A percentile compares a stretch with the other conserved stretches of the same genome.
Conservation (phyloP, 2,888 invertebrate genomes). For the Druceiella hillmani region DNA sequence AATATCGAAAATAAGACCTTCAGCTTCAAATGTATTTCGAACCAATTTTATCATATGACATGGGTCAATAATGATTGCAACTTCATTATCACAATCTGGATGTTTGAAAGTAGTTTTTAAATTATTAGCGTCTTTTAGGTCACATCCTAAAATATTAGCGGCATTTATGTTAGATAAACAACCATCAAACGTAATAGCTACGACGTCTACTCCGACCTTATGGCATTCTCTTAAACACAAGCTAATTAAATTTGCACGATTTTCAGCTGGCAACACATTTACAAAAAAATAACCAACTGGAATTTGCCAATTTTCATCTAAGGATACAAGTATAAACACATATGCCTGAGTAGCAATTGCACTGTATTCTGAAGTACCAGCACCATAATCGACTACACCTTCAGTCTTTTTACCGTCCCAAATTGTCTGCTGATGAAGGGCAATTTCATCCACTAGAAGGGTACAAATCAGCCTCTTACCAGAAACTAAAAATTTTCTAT, state of each 20-base stretch:
- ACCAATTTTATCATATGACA: conserved; percentile 7
- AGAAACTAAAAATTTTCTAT: conserved; percentile 13
- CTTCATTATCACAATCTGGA: conserved; percentile 11
- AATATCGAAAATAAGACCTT: conserved; percentile 1
- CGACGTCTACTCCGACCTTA: too few relatives aligned
- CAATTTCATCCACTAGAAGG: conserved; percentile 21
- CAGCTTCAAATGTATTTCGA: conserved; percentile 5
- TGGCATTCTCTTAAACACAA: too few relatives aligned
- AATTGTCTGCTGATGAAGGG: conserved; percentile 15
- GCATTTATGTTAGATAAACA: not conserved
- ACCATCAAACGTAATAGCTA: too few relatives aligned
- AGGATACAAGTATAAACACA: conserved; percentile 8
- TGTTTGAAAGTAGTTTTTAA: conserved; percentile 16
- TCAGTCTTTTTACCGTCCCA: conserved; percentile 18
- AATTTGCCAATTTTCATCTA: conserved; percentile 22
- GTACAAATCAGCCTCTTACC: conserved; percentile 13
- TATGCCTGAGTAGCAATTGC: conserved; percentile 20
- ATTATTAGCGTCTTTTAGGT: not conserved
- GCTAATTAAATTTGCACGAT: too few relatives aligned
- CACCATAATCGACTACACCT: too few relatives aligned
- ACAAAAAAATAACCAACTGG: conserved; percentile 9
- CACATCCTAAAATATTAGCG: not conserved
- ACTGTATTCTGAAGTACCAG: not conserved
- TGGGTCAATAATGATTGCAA: conserved; percentile 1
- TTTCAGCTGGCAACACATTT: conserved; percentile 18